Conservation (phyloP, 2,113 vertebrate species). For the Regulus satrapa region DNA sequence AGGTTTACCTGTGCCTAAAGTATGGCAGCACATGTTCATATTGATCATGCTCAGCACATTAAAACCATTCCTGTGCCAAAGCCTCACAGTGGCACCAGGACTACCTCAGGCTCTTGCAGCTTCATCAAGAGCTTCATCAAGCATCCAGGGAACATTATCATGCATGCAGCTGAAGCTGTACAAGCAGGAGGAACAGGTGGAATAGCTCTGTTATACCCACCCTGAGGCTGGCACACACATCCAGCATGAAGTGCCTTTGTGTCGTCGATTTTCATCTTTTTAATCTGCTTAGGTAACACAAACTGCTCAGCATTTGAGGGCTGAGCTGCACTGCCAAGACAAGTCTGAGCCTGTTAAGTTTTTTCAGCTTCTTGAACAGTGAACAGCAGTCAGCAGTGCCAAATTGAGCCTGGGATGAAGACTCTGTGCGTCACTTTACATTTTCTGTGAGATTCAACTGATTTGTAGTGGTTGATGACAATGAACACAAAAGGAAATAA, state of each 20-base stretch:
- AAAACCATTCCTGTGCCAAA: neutral
- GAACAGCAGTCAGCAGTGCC: neutral
- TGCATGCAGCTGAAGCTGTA: rapidly evolving
- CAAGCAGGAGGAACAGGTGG: neutral
- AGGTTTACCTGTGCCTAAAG: neutral
- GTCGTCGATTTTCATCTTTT: rapidly evolving
- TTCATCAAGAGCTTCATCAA: neutral
- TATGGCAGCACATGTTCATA: neutral
- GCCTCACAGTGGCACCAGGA: neutral
- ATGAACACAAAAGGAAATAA: neutral
- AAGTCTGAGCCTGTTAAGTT: neutral
- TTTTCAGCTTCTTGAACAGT: neutral
- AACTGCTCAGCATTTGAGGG: neutral
- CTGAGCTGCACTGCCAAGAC: neutral
- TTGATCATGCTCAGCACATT: neutral
- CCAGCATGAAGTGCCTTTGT: neutral
- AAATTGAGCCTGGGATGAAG: neutral
- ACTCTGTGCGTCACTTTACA: neutral
- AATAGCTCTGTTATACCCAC: neutral
- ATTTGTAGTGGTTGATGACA: neutral
- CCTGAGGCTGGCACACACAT: neutral
- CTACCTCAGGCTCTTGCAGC: neutral
- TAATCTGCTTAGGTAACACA: neutral
- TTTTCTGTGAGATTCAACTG: neutral
- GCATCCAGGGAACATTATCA: neutral